Conservation (phyloP, 2,888 invertebrate genomes). For the Xestoiulus laeticollis region DNA sequence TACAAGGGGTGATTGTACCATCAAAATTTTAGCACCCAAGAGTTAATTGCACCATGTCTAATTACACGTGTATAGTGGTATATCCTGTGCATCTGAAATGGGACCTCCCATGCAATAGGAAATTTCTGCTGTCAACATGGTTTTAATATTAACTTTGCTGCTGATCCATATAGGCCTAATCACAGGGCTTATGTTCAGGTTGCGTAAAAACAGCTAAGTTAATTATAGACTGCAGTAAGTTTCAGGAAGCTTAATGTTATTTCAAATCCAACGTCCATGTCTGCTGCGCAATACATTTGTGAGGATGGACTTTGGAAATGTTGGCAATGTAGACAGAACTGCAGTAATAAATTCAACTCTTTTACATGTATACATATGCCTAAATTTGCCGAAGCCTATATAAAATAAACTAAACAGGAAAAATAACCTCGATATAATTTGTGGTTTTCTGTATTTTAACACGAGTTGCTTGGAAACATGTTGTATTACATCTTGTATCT, state of each 20-base stretch:
- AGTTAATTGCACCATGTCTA: background rate
- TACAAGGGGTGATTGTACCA: background rate
- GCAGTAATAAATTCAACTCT: no score
- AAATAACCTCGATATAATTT: no score
- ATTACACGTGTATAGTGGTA: background rate
- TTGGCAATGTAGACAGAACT: no score
- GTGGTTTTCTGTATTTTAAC: no score
- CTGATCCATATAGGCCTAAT: background rate
- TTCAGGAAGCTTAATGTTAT: background rate
- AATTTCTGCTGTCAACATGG: no score
- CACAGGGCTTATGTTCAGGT: background rate
- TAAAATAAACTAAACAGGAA: no score
- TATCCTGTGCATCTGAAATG: background rate
- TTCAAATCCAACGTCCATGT: background rate
- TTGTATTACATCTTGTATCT: no score
- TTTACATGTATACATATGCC: no score
- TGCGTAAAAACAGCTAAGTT: background rate
- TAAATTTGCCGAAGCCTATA: no score
- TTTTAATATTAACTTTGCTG: background rate
- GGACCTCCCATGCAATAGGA: background rate
- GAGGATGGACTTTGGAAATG: background rate
- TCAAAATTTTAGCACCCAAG: background rate
- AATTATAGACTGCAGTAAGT: background rate
- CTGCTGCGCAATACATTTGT: background rate
- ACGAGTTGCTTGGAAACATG: no score